A percentile compares a stretch with the other conserved stretches of the same genome.
These are phyloP conservation scores for Tinea trinotella DNA, from an alignment of 2,888 invertebrate species.

Conservation along the genomic window DNA sequence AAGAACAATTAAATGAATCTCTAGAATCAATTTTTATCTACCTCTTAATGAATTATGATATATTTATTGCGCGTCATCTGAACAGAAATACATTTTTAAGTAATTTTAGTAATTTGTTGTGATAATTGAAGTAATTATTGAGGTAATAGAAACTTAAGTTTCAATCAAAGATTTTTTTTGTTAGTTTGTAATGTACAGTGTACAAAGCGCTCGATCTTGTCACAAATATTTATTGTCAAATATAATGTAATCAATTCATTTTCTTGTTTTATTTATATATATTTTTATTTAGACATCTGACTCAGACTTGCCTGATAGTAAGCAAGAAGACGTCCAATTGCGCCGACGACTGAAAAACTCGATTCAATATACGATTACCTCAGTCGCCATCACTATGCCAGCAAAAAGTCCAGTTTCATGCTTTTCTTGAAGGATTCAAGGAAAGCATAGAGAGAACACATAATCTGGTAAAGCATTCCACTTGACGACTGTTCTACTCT, in stretches of 20 bases:
- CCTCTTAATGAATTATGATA: constrained; percentile 50
- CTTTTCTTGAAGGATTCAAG: no score
- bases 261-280: neutral
- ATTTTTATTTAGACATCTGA: no score
- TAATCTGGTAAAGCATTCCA: no score
- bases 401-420: no score
- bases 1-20: constrained; percentile 54
- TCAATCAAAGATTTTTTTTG: constrained; percentile 22
- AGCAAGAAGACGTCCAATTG: no score
- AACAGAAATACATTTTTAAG: constrained; percentile 36
- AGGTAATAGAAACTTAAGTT: constrained; percentile 22
- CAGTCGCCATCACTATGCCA: no score
- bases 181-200: constrained; percentile 36
- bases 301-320: no score
- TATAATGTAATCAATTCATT: constrained; percentile 35
- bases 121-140: constrained; percentile 39
- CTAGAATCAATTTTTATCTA: constrained; percentile 56
- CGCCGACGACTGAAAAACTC: no score
- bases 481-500: no score
- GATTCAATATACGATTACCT: no score
- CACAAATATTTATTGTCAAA: constrained; percentile 68
- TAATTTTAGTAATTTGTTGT: constrained; percentile 34
- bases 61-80: constrained; percentile 48
- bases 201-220: constrained; percentile 68
- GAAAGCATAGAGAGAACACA: no score